Evolutionary conservation across 2,888 invertebrate genomes (phyloP).

Genomic region (Vanessa cardui): DNA sequence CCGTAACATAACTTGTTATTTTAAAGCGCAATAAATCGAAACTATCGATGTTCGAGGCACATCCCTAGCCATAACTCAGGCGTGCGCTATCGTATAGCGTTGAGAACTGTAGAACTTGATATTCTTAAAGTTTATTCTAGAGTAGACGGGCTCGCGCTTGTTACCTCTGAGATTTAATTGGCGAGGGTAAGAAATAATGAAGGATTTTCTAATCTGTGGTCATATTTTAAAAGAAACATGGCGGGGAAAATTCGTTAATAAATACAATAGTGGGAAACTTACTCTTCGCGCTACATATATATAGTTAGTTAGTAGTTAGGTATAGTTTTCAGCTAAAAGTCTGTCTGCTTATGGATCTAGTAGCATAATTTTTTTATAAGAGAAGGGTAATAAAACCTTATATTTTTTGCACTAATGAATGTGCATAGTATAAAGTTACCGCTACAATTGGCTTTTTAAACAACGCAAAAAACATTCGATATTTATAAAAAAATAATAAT

Average conservation of each 20-base stretch:
- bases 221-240: slow-evolving; percentile 32
- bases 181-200: slow-evolving; percentile 42
- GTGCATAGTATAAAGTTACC: no score
- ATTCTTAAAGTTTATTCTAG: slow-evolving; percentile 51
- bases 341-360: no score
- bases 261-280: no score
- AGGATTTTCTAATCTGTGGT: slow-evolving; percentile 29
- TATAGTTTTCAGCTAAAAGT: no score
- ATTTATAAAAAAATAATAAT: no score
- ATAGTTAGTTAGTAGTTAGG: no score
- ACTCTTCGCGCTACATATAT: no score
- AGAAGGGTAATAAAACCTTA: no score
- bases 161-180: slow-evolving; percentile 68
- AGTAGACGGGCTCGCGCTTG: slow-evolving; percentile 65
- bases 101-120: slow-evolving; percentile 40
- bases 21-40: slow-evolving; percentile 14
- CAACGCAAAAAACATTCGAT: no score
- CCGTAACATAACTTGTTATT: slow-evolving; percentile 2
- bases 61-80: slow-evolving; percentile 38
- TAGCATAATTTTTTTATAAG: no score
- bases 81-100: slow-evolving; percentile 46
- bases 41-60: slow-evolving; percentile 19
- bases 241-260: background rate
- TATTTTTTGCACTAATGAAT: no score
- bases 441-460: no score